Evolutionary conservation across 2,797 vertebrate genomes (phyloP).

Genomic region (Gymnothorax reevesii): DNA sequence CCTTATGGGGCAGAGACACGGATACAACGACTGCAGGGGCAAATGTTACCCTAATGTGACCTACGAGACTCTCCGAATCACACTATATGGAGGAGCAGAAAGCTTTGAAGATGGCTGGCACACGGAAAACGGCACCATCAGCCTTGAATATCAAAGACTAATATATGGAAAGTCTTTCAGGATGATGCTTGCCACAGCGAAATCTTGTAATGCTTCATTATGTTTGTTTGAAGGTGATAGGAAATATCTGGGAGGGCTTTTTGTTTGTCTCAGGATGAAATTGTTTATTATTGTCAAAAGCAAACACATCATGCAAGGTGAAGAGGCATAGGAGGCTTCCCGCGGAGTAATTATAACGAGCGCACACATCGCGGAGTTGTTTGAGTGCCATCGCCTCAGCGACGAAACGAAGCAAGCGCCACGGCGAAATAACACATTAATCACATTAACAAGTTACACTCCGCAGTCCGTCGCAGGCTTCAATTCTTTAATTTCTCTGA

Average conservation of each 20-base stretch:
- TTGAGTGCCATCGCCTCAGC: constrained; percentile 45
- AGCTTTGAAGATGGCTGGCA: constrained; percentile 18
- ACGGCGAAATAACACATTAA: constrained; percentile 63
- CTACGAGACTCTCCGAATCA: background rate
- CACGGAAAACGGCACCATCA: constrained; percentile 36
- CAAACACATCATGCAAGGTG: constrained; percentile 39
- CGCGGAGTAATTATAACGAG: constrained; percentile 60
- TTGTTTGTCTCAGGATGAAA: constrained; percentile 26
- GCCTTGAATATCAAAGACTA: constrained; percentile 32
- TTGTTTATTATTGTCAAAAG: constrained; percentile 25
- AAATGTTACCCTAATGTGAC: background rate
- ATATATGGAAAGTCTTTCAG: background rate
- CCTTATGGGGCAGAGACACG: constrained; percentile 40
- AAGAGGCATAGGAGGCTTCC: constrained; percentile 31
- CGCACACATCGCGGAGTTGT: constrained; percentile 53
- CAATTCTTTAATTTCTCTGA: constrained; percentile 64
- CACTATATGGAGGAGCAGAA: constrained; percentile 11
- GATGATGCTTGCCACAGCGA: background rate
- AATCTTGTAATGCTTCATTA: constrained; percentile 39
- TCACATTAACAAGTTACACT: constrained; percentile 64
- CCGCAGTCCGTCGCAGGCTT: constrained; percentile 61
- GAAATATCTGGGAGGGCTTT: background rate
- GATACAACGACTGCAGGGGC: background rate
- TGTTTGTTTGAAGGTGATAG: constrained; percentile 40
- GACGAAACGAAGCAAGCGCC: constrained; percentile 47